Evolutionary conservation across 2,113 vertebrate genomes (phyloP).

Genomic region (Anser cygnoides): DNA sequence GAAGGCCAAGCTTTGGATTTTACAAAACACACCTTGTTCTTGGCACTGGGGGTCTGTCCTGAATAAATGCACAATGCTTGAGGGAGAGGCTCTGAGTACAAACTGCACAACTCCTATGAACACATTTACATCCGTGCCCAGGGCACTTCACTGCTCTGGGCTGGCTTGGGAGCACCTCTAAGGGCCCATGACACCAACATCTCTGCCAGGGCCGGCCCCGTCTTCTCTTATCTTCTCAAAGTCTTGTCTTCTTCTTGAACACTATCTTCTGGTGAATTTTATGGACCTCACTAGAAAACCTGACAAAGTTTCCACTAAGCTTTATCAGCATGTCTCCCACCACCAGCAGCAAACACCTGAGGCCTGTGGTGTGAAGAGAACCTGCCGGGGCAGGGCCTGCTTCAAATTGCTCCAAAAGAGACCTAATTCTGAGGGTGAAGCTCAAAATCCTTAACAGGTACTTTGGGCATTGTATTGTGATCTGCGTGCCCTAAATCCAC

Average conservation of each 20-base stretch:
- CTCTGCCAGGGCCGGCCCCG: background rate
- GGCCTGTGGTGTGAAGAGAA: background rate
- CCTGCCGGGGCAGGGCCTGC: background rate
- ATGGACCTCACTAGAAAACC: background rate
- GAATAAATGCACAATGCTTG: background rate
- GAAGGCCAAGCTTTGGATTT: background rate
- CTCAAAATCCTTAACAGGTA: background rate
- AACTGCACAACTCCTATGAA: background rate
- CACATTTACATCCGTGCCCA: accelerated
- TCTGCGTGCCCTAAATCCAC: background rate
- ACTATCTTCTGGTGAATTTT: background rate
- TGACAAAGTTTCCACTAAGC: background rate
- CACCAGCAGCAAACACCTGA: background rate
- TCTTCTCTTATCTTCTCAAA: background rate
- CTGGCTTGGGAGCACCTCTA: background rate
- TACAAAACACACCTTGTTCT: background rate
- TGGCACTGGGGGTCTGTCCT: background rate
- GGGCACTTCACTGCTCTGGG: background rate
- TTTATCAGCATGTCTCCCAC: accelerated
- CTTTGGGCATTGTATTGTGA: background rate
- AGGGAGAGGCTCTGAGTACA: background rate
- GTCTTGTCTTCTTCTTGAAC: background rate
- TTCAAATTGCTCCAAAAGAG: background rate
- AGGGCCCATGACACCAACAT: background rate
- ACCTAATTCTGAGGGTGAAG: background rate